These are phyloP conservation scores for Creontiades dilutus DNA, from an alignment of 2,888 invertebrate genomes.

Conservation along the genomic window DNA sequence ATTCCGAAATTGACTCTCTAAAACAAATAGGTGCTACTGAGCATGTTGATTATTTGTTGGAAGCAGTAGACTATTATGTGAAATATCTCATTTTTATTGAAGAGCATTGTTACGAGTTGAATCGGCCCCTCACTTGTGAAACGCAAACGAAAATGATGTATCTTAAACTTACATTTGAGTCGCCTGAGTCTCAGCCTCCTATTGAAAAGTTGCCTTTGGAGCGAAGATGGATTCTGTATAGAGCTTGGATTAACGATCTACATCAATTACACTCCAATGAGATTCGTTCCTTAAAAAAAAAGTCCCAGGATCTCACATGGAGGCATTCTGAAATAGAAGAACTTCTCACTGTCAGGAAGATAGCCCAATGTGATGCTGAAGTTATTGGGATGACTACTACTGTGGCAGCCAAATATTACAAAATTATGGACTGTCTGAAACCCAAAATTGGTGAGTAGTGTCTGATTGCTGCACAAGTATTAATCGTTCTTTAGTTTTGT, in stretches of 20 bases:
- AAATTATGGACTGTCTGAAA: slow-evolving; percentile 82
- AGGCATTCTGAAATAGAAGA: not conserved
- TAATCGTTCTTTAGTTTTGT: not conserved
- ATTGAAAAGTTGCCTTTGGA: not conserved
- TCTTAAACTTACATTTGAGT: not conserved
- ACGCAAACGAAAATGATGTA: not conserved
- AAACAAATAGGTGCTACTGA: not conserved
- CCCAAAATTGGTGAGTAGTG: slow-evolving; percentile 82
- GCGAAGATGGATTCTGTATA: slow-evolving; percentile 32
- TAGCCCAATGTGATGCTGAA: slow-evolving; percentile 76
- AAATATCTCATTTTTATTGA: not conserved
- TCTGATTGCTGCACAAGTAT: not conserved
- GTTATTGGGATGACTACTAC: slow-evolving; percentile 89
- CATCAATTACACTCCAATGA: not conserved
- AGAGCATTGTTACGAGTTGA: not conserved
- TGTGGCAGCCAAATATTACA: slow-evolving; percentile 85
- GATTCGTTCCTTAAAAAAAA: not conserved
- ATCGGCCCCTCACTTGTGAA: not conserved
- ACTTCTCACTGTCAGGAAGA: slow-evolving; percentile 19
- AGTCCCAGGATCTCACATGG: not conserved
- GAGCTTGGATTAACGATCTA: slow-evolving; percentile 28
- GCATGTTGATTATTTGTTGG: not conserved
- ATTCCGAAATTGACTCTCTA: not conserved
- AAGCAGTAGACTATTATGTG: not conserved
- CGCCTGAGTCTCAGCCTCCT: not conserved